Evolutionary conservation across 2,113 vertebrate species (phyloP), one percentile per base, ranked within the genome.

Genomic region (Butorides virescens): DNA sequence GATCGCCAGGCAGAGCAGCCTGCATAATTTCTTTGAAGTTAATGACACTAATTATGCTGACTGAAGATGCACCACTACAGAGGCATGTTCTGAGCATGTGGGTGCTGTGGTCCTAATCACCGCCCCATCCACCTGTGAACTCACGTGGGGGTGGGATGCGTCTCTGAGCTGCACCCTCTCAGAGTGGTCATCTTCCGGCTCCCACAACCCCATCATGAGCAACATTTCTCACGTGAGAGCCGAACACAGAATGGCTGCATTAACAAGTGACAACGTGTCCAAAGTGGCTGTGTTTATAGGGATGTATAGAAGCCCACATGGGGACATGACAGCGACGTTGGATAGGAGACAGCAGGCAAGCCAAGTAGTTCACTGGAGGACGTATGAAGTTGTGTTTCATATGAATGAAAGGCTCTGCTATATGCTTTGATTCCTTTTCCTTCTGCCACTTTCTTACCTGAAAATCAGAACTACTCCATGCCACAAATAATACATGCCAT

Each of bases 141-240:
- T 73, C 49, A 36, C 0, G 0, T n/a, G 66, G 49, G 22, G 11
- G 9, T 34, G 30, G n/a, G 36, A 42, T 29, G 36, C 56, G 26
- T 46, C 39, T 65, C 71, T 42, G 44, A 79, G 62, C 52, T 61
- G 29, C n/a, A 50, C 3, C 15, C 3, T 36, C 23, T 46, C 46
- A 65, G 53, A 47, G 29, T 3, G 11, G 23, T 37, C 46, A 62
- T n/a, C 27, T 37, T 78, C 15, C 84, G 67, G 25, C 44, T 96
- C 15, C 29, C 39, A 72, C 47, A 86, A 50, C 6, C 8, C 9
- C 15, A 4, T 5, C 3, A 0, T 14, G 55, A 89, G 2, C 15
- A 74, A 8, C 34, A 52, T 11, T 34, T 62, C 42, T 37, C 3
- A 1, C 39, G 66, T 42, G 15, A 52, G 0, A 44, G 16, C 4